A percentile compares a stretch with the other conserved stretches of the same genome.
These are phyloP conservation scores for Danio jaintianensis DNA, from an alignment of 2,797 vertebrate genomes.

Conservation along the genomic window DNA sequence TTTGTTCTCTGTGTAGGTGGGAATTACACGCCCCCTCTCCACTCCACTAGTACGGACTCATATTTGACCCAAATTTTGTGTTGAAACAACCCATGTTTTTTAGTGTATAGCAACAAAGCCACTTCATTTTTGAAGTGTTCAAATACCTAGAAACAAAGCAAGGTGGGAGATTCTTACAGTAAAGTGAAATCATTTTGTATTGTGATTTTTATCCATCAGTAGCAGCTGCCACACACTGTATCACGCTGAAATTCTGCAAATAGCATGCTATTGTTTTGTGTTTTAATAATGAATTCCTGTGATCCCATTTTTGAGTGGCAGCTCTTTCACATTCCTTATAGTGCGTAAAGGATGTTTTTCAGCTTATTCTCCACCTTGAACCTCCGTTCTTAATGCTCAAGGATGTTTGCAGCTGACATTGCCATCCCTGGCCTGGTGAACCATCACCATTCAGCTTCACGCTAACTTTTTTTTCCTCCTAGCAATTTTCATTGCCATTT, in stretches of 20 bases:
- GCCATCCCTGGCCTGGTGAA: constrained; percentile 24
- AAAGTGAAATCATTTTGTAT: not conserved
- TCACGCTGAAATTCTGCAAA: not conserved
- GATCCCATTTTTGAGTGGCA: not conserved
- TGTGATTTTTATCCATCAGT: not conserved
- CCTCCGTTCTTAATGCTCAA: constrained; percentile 39
- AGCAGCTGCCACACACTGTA: not conserved
- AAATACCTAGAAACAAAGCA: not conserved
- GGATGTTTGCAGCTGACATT: constrained; percentile 46
- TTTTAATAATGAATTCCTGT: not conserved
- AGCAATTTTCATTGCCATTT: constrained; percentile 3
- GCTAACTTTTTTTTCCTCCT: constrained; percentile 17
- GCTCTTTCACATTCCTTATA: not conserved
- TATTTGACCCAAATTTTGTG: too few species aligned
- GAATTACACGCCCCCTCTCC: too few species aligned
- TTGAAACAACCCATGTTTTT: too few species aligned
- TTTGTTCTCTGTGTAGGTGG: too few species aligned
- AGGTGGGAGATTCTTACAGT: not conserved
- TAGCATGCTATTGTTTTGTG: not conserved
- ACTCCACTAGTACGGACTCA: too few species aligned
- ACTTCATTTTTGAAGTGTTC: not conserved
- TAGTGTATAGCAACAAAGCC: too few species aligned
- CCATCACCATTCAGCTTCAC: constrained; percentile 27
- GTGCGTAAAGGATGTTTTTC: constrained; percentile 27
- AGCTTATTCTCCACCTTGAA: constrained; percentile 43